phyloP scores from a whole-genome alignment of 1,140 invertebrate genomes.

The Leptopilina boulardi region DNA sequence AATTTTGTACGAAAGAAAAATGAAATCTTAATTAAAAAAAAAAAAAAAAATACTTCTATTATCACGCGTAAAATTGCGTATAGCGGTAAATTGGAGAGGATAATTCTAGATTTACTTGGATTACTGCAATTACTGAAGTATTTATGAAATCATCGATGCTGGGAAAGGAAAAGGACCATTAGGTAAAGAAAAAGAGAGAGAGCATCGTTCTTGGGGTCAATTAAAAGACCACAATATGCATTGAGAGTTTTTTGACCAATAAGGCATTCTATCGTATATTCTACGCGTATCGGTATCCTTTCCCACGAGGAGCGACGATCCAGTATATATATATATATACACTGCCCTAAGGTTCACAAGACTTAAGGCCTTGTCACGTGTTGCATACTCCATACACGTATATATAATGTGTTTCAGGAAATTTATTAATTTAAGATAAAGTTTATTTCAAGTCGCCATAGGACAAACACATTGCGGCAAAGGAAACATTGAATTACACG shows the following conservation, averaged over 20 bases:
- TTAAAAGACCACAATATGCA: constrained; percentile 60
- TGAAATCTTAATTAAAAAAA: constrained; percentile 1
- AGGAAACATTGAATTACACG: not conserved
- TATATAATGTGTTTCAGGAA: constrained; percentile 11
- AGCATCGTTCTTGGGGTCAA: constrained; percentile 58
- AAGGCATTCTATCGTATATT: constrained; percentile 60
- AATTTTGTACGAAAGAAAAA: not conserved
- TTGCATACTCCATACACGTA: constrained; percentile 10
- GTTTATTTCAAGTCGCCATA: constrained; percentile 46
- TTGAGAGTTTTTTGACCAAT: constrained; percentile 57
- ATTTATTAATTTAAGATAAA: constrained; percentile 52
- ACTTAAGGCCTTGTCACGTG: constrained; percentile 6
- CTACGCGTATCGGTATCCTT: constrained; percentile 57
- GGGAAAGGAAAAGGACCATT: constrained; percentile 60
- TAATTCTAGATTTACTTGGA: constrained; percentile 15
- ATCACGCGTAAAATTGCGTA: constrained; percentile 15
- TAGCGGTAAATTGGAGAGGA: constrained; percentile 18
- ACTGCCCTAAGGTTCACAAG: constrained; percentile 48
- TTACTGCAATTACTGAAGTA: constrained; percentile 18
- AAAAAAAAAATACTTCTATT: not conserved
- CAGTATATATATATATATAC: constrained; percentile 43
- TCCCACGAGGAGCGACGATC: constrained; percentile 60
- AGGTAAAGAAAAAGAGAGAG: constrained; percentile 54
- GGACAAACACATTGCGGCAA: constrained; percentile 51
- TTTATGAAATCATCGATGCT: constrained; percentile 41